phyloP scores from a whole-genome alignment of 2,113 vertebrate species.

The Salvelinus namaycush region DNA sequence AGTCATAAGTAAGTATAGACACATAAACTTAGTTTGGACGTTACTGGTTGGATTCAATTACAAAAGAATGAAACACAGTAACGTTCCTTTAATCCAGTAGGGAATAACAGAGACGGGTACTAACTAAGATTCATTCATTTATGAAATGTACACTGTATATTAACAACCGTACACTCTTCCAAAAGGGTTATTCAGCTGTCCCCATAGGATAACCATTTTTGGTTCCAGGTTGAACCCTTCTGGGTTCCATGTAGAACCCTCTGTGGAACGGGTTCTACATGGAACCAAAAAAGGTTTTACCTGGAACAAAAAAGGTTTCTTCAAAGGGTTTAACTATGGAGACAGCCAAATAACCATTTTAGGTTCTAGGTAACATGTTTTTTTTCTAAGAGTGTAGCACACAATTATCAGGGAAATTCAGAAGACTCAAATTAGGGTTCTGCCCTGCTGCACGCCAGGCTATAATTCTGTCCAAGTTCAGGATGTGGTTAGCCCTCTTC shows the following conservation, averaged over 20 bases:
- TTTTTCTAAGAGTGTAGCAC: too few relatives aligned
- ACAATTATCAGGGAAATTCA: too few relatives aligned
- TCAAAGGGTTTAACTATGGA: too few relatives aligned
- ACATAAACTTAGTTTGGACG: neutral
- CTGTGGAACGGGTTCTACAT: too few relatives aligned
- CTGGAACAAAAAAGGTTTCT: too few relatives aligned
- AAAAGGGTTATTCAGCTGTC: too few relatives aligned
- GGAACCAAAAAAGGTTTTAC: neutral
- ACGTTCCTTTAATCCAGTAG: neutral
- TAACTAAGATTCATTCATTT: neutral
- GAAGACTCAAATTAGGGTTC: too few relatives aligned
- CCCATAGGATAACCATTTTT: too few relatives aligned
- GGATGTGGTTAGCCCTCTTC: neutral
- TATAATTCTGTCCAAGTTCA: neutral
- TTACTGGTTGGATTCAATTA: neutral
- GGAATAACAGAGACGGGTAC: neutral
- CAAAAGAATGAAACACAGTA: neutral
- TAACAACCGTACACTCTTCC: neutral
- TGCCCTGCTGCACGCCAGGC: neutral
- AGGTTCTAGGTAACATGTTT: too few relatives aligned
- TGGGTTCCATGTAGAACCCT: too few relatives aligned
- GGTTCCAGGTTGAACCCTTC: too few relatives aligned
- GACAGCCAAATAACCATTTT: too few relatives aligned
- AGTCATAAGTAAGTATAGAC: slow-evolving; percentile 5
- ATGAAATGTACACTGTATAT: neutral